Base-by-base conservation (phyloP, 2,113 vertebrate species). In the Hemichromis elongatus region DNA sequence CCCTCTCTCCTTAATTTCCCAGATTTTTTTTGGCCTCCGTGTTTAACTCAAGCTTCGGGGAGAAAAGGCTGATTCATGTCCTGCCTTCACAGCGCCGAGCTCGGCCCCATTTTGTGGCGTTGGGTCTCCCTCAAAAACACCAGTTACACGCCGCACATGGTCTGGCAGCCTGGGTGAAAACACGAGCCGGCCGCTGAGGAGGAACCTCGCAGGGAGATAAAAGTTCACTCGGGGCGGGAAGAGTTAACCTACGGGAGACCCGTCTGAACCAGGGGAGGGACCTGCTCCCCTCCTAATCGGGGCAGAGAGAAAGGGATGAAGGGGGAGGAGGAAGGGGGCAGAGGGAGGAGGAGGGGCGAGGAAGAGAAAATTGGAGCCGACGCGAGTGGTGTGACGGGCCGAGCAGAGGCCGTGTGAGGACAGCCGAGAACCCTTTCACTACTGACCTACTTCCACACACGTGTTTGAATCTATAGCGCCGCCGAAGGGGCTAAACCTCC, bases 371-470 rank as follows among this genome's bases (percentile, higher is more conserved):
- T 84, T 77, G 55, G 61, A 92, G 81, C 81, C 82, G 89, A 90
- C 87, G 79, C 14, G 70, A 92, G 89, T 86, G 77, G 90, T 86
- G 91, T 88, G 86, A 90, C 56, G 57, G 86, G 70, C 86, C 35
- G 68, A 91, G 70, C 88, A 79, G 89, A 88, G 86, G 90, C 90
- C 83, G 30, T 35, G 85, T 40, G 84, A 90, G 89, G 89, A 90
- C 81, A 91, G 70, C 24, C 5, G 53, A 78, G 81, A 90, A 89
- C 75, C 89, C 92, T 82, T 92, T 93, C 88, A 90, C 92, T 92
- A 92, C 87, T 93, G 92, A 94, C 92, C 93, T 90, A 93, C 87
- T 92, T 94, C 85, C 10, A 59, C 50, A 13, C 59, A 56, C 47
- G 81, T 79, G 79, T 80, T 18, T 70, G 28, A 24, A 80, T 87